A percentile compares a stretch with the other conserved stretches of the same genome.
Conservation (phyloP, 2,888 invertebrate genomes). For the Apamea sordens region DNA sequence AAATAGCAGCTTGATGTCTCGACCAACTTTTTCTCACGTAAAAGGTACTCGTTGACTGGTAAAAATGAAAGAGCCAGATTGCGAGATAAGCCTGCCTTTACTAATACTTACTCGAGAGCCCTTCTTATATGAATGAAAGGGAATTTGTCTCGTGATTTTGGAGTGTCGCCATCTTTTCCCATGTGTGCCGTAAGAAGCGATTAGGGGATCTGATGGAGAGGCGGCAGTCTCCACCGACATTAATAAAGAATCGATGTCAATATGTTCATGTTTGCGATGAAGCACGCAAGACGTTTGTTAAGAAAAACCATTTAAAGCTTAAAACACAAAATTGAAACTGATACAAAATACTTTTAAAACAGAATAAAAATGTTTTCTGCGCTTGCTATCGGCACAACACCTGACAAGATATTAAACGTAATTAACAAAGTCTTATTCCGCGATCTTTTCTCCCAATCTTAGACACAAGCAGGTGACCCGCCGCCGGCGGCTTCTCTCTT, state of each 20-base stretch:
- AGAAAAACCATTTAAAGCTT: not conserved
- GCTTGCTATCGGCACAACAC: not conserved
- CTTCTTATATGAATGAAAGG: conserved; percentile 39
- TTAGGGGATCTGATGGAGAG: conserved; percentile 44
- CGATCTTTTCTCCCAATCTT: conserved; percentile 24
- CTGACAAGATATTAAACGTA: conserved; percentile 10
- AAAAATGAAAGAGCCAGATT: conserved; percentile 27
- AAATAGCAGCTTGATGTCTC: not conserved
- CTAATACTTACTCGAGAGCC: conserved; percentile 20
- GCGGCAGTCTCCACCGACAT: not conserved
- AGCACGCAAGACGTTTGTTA: not conserved
- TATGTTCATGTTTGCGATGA: conserved; percentile 7
- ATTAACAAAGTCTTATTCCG: conserved; percentile 28
- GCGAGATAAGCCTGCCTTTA: conserved; percentile 4
- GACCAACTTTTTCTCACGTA: not conserved
- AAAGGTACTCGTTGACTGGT: conserved; percentile 30
- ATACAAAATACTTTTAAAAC: not conserved
- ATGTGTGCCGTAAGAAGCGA: conserved; percentile 35
- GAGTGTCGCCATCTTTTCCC: not conserved
- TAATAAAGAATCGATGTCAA: conserved; percentile 29
- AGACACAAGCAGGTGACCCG: conserved; percentile 22
- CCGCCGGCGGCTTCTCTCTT: not conserved
- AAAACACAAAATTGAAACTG: not conserved
- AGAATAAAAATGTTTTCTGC: not conserved
- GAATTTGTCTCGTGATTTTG: conserved; percentile 11